Evolutionary conservation across 2,888 invertebrate genomes (phyloP).

Genomic region (Nomada fucata): DNA sequence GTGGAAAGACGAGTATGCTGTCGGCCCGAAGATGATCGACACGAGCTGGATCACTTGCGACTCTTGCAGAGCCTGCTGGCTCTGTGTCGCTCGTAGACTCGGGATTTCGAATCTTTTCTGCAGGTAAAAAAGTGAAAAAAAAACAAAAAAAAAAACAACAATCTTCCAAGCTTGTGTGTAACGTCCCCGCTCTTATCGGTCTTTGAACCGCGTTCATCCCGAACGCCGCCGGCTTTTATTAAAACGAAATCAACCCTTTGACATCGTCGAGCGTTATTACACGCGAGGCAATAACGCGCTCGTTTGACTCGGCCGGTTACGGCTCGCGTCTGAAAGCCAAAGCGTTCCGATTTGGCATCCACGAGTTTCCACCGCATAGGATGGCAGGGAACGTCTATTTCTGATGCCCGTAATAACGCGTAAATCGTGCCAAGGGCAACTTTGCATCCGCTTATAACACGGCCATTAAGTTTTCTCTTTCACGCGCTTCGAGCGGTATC

Average conservation of each 20-base stretch:
- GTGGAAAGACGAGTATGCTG: conserved; percentile 17
- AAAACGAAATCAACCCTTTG: not conserved
- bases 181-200: not conserved
- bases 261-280: not conserved
- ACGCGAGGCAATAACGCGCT: too few species aligned
- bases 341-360: too few species aligned
- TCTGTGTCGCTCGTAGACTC: conserved; percentile 63
- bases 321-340: too few species aligned
- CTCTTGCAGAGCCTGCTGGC: conserved; percentile 72
- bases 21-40: conserved; percentile 58
- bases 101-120: conserved; percentile 55
- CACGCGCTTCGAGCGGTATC: not conserved
- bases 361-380: not conserved
- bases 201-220: not conserved
- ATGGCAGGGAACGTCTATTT: conserved; percentile 8
- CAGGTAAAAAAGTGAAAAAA: conserved; percentile 63
- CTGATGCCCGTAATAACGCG: not conserved
- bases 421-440: conserved; percentile 6
- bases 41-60: conserved; percentile 57
- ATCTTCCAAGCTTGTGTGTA: not conserved
- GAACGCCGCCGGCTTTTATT: not conserved
- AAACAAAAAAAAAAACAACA: not conserved
- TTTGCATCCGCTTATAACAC: not conserved
- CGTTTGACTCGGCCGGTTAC: too few species aligned
- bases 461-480: not conserved